Conservation (phyloP, 2,113 vertebrate species). For the Arenaria interpres region DNA sequence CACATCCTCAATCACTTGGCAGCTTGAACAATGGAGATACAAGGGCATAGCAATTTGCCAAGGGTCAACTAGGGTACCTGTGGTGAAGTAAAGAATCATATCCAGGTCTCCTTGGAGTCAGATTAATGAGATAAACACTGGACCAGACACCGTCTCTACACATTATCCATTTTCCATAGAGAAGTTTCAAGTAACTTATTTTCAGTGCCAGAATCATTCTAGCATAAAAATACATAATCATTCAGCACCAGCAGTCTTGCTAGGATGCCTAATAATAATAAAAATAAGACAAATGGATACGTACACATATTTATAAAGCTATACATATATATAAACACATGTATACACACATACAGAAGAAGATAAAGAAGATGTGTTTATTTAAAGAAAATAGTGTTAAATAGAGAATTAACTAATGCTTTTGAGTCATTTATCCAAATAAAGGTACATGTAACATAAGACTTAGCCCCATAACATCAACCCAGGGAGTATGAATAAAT, state of each 20-base stretch:
- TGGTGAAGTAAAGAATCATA: background rate
- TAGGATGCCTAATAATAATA: background rate
- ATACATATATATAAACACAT: background rate
- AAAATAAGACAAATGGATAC: background rate
- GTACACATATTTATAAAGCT: background rate
- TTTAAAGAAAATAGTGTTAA: background rate
- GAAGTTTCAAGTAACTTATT: background rate
- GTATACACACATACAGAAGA: accelerated
- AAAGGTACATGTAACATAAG: background rate
- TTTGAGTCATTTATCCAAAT: background rate
- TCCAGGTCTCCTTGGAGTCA: background rate
- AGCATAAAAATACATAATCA: background rate
- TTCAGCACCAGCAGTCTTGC: background rate
- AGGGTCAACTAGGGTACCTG: slow-evolving; percentile 1
- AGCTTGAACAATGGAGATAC: background rate
- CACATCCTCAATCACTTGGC: background rate
- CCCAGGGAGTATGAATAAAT: background rate
- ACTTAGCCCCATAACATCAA: background rate
- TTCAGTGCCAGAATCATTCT: background rate
- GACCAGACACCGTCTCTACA: background rate
- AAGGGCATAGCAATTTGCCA: background rate
- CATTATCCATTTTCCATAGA: background rate
- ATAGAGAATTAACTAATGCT: background rate
- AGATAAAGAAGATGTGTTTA: background rate
- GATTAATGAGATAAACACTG: slow-evolving; percentile 22